These are phyloP conservation scores for Microtus obscurus DNA, from an alignment of 2,797 vertebrate species.

Conservation along the genomic window DNA sequence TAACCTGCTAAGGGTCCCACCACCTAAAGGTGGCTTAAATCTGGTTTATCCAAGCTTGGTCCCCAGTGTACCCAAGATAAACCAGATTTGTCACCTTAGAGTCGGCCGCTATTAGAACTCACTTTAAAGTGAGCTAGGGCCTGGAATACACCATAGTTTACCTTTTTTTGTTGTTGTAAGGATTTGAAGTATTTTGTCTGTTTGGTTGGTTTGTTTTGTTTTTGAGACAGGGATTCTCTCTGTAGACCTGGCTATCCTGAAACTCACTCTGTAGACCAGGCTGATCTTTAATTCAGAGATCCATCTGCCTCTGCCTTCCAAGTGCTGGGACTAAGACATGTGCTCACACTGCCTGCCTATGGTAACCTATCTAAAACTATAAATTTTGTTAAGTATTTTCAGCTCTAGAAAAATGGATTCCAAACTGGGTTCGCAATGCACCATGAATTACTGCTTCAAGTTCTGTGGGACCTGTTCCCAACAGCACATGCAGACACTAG, in stretches of 20 bases:
- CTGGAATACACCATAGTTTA: background rate
- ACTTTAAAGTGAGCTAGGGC: background rate
- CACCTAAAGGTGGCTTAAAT: too few relatives aligned
- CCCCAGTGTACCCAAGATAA: background rate
- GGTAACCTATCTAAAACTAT: background rate
- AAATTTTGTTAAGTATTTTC: background rate
- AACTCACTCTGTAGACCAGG: background rate
- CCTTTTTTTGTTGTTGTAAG: background rate
- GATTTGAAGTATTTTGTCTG: background rate
- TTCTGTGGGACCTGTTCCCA: background rate
- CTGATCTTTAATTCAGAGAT: background rate
- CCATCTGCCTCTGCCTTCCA: background rate
- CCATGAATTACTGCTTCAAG: background rate
- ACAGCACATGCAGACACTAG: background rate
- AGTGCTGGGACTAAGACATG: background rate
- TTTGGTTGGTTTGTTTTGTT: background rate
- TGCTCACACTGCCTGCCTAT: background rate
- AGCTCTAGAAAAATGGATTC: background rate
- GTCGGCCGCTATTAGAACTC: background rate
- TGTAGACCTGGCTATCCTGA: background rate
- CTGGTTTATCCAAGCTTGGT: too few relatives aligned
- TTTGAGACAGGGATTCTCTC: background rate
- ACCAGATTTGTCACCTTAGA: background rate
- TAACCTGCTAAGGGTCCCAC: too few relatives aligned
- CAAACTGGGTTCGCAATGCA: background rate